Percentiles rank a stretch among this genome's conserved stretches.
Evolutionary conservation across 2,888 invertebrate species (phyloP).

Genomic region (Eretmocerus hayati): DNA sequence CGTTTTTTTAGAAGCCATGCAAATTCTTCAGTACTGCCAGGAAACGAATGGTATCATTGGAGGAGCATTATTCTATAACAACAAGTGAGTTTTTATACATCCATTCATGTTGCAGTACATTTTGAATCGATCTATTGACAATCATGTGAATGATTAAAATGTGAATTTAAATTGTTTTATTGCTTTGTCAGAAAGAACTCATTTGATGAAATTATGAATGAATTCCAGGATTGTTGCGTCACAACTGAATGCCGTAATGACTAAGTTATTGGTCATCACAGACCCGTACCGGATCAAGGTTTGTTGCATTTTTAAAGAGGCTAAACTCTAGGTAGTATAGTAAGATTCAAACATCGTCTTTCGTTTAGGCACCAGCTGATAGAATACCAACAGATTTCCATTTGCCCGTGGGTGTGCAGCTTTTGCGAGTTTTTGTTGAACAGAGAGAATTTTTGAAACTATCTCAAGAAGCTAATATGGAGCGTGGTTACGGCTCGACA

Average conservation of each 20-base stretch:
- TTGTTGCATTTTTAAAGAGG: slow-evolving; percentile 22
- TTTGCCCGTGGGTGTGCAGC: slow-evolving; percentile 72
- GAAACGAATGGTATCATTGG: slow-evolving; percentile 72
- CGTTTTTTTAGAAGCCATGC: slow-evolving; percentile 79
- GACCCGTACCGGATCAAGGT: slow-evolving; percentile 77
- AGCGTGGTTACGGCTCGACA: slow-evolving; percentile 31
- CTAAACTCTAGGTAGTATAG: too few relatives aligned
- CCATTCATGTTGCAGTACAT: too few relatives aligned
- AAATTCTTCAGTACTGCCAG: slow-evolving; percentile 78
- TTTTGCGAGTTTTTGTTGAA: slow-evolving; percentile 70
- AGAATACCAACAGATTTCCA: slow-evolving; percentile 59
- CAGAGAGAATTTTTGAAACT: slow-evolving; percentile 50
- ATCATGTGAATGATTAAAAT: too few relatives aligned
- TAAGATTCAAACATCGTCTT: slow-evolving; percentile 8
- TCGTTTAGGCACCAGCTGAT: slow-evolving; percentile 62
- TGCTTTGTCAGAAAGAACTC: too few relatives aligned
- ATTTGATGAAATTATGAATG: too few relatives aligned
- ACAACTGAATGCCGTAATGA: slow-evolving; percentile 63
- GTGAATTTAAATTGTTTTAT: too few relatives aligned
- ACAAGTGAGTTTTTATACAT: slow-evolving; percentile 78
- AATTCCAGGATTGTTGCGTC: slow-evolving; percentile 69
- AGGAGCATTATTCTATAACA: slow-evolving; percentile 80
- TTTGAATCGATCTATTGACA: too few relatives aligned
- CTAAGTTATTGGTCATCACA: slow-evolving; percentile 72
- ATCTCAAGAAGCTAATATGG: slow-evolving; percentile 32